phyloP scores from a whole-genome alignment of 2,888 invertebrate genomes.

The Xanthorhoe spadicearia region DNA sequence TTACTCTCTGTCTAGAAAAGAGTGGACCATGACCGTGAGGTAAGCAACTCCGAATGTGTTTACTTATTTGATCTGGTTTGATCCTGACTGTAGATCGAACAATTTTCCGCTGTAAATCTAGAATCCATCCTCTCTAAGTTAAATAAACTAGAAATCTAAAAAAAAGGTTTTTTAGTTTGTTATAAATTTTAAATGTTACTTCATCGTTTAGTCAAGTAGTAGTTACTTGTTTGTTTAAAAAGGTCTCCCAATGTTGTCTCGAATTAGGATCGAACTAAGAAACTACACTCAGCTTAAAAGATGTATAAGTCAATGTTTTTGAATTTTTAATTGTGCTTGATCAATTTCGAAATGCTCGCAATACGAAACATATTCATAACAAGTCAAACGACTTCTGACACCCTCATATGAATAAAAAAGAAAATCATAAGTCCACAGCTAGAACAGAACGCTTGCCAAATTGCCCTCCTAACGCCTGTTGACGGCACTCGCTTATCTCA shows the following conservation, averaged over 20 bases:
- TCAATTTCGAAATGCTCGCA: too few species aligned
- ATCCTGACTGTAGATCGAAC: slow-evolving; percentile 14
- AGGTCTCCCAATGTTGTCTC: too few species aligned
- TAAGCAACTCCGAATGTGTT: slow-evolving; percentile 27
- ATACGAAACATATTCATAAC: slow-evolving; percentile 5
- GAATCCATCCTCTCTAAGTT: too few species aligned
- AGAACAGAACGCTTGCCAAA: slow-evolving; percentile 42
- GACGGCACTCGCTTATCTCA: slow-evolving; percentile 42
- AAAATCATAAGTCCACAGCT: slow-evolving; percentile 35
- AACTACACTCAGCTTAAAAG: too few species aligned
- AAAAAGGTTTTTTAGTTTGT: too few species aligned
- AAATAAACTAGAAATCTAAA: too few species aligned
- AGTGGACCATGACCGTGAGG: not conserved
- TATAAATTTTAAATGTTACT: too few species aligned
- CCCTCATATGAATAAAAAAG: slow-evolving; percentile 29
- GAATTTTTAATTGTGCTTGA: too few species aligned
- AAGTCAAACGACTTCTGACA: slow-evolving; percentile 25
- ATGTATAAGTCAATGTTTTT: too few species aligned
- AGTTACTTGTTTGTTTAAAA: too few species aligned
- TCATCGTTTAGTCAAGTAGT: too few species aligned
- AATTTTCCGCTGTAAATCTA: not conserved
- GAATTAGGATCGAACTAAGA: too few species aligned
- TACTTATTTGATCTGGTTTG: slow-evolving; percentile 24
- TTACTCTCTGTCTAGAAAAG: slow-evolving; percentile 1
- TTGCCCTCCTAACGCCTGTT: slow-evolving; percentile 44